Base-by-base conservation (phyloP, 2,797 vertebrate species). In the Gadopsis bispinosus region DNA sequence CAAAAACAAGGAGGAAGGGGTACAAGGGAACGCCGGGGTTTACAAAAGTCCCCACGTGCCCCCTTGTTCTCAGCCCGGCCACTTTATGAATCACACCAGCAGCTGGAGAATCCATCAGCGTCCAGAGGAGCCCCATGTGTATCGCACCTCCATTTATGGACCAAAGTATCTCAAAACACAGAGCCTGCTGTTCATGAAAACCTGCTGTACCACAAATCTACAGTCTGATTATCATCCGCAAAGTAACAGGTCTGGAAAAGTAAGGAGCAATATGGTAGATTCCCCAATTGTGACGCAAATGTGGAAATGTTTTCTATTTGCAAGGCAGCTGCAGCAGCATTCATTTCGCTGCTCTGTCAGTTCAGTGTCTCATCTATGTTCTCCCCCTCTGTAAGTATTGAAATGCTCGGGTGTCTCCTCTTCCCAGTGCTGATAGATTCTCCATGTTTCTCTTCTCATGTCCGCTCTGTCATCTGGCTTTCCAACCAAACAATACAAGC, bases 101-200 rank as follows among this genome's bases (percentile, higher is more conserved):
- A 92, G 88, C 87, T 89, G 90, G 68, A 83, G 83, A 86, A 91
- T 29, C 43, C 88, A 89, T 92, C 75, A 88, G 47, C 16, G 4
- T 75, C 55, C 29, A 20, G 58, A 85, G 22, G 45, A 86, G 72
- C 41, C 78, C 41, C 64, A 2, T 7, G 71, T 26, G 87, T 56
- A 82, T 87, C 79, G 70, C 83, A 81, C 84, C 75, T 88, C 81
- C 60, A 63, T 78, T 86, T 79, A 74, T 62, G 59, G 67, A 73
- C 50, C 65, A 43, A 7, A 41, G 48, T 20, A 45, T 68, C 72
- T 77, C 51, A 58, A 73, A 73, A 77, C 22, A 70, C 65, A 60
- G 60, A 73, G 37, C 13, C 56, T 8, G 33, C 75, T 79, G 71
- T 14, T 69, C 39, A 71, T 77, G 67, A 61, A 53, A 53, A 53